Conservation (phyloP, 2,888 invertebrate genomes). For the Philaethria dido region DNA sequence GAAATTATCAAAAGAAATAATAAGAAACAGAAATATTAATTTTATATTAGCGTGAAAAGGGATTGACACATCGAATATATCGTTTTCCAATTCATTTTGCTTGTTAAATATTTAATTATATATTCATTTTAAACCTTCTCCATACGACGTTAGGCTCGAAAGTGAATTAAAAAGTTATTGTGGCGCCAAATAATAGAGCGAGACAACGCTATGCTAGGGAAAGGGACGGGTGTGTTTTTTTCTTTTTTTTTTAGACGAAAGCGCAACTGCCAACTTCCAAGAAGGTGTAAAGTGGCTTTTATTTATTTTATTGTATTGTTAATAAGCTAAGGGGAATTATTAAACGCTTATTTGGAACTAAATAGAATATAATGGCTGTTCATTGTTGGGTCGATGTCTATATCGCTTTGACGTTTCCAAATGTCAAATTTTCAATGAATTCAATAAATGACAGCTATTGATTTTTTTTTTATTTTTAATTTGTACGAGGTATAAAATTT, state of each 20-base stretch:
- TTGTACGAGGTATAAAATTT: constrained; percentile 68
- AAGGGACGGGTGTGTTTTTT: constrained; percentile 53
- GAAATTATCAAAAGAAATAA: constrained; percentile 41
- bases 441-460: constrained; percentile 35
- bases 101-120: constrained; percentile 27
- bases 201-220: constrained; percentile 56
- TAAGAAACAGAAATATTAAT: constrained; percentile 67
- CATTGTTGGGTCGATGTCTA: constrained; percentile 71
- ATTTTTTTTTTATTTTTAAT: constrained; percentile 53
- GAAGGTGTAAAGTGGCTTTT: constrained; percentile 82
- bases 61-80: constrained; percentile 77
- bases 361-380: constrained; percentile 82
- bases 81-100: constrained; percentile 76
- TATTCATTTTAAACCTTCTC: constrained; percentile 29
- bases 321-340: constrained; percentile 80
- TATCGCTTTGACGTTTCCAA: constrained; percentile 70
- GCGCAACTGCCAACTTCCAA: constrained; percentile 77
- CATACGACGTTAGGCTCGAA: not conserved
- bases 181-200: constrained; percentile 61
- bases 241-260: constrained; percentile 57
- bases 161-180: constrained; percentile 27
- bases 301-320: constrained; percentile 84
- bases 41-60: constrained; percentile 79
- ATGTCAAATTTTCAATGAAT: constrained; percentile 48
- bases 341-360: constrained; percentile 83